A percentile compares a stretch with the other conserved stretches of the same genome.
Evolutionary conservation across 1,140 invertebrate species (phyloP).

Genomic region (Arion vulgaris): DNA sequence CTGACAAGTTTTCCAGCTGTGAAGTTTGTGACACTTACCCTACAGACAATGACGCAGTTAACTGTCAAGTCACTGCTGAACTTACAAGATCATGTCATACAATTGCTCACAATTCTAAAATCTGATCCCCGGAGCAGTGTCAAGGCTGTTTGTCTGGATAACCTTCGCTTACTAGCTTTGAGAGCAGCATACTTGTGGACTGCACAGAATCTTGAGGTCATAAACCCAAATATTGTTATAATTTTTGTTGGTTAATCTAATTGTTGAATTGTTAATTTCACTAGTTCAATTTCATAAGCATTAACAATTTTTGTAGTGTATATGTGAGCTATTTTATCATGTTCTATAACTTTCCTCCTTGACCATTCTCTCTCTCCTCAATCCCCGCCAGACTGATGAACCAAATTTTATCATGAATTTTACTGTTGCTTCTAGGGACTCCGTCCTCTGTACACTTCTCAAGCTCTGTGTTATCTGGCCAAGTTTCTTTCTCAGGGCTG

Average conservation of each 20-base stretch:
- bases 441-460: too few relatives aligned
- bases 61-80: slow-evolving; percentile 90
- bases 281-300: too few relatives aligned
- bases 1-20: slow-evolving; percentile 87
- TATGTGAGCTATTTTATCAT: too few relatives aligned
- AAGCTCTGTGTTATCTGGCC: too few relatives aligned
- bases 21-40: slow-evolving; percentile 86
- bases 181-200: slow-evolving; percentile 86
- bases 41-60: slow-evolving; percentile 90
- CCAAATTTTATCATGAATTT: too few relatives aligned
- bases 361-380: too few relatives aligned
- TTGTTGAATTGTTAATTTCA: too few relatives aligned
- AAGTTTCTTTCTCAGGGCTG: too few relatives aligned
- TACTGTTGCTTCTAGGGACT: too few relatives aligned
- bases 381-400: too few relatives aligned
- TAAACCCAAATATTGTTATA: not conserved
- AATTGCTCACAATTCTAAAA: slow-evolving; percentile 77
- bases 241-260: not conserved
- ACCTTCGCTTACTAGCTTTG: slow-evolving; percentile 83
- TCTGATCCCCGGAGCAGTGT: slow-evolving; percentile 81
- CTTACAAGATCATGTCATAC: slow-evolving; percentile 84
- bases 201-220: slow-evolving; percentile 77
- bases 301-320: too few relatives aligned
- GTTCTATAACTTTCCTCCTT: too few relatives aligned
- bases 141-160: slow-evolving; percentile 82